A percentile compares a stretch with the other conserved stretches of the same genome.
These are phyloP conservation scores for Mus minutoides DNA, from an alignment of 2,797 vertebrate species.

Conservation along the genomic window DNA sequence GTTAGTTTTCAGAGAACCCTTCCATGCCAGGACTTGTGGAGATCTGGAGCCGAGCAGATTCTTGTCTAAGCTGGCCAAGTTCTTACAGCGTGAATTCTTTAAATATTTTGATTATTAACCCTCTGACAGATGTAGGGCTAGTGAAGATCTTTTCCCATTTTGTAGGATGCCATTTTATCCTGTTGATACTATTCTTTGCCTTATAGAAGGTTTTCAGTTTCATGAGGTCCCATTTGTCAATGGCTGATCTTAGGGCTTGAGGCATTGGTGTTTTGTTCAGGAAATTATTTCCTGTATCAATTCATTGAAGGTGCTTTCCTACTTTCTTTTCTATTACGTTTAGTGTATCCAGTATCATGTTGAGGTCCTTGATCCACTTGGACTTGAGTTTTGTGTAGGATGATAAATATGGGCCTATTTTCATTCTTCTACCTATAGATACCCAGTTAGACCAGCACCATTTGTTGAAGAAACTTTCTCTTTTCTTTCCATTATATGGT, in stretches of 20 bases:
- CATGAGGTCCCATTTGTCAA: not conserved
- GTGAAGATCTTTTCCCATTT: not conserved
- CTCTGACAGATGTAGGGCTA: not conserved
- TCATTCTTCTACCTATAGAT: not conserved
- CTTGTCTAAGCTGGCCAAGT: too few species aligned
- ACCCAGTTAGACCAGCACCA: not conserved
- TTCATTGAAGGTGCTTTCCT: too few species aligned
- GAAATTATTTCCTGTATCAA: too few species aligned
- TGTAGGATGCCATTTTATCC: not conserved
- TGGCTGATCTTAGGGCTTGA: not conserved
- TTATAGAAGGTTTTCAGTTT: not conserved
- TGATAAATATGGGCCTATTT: not conserved
- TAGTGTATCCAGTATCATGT: not conserved
- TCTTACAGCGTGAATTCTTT: not conserved
- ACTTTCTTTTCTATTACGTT: not conserved
- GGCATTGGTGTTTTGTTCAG: not conserved
- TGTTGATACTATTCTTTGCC: not conserved
- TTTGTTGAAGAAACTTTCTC: not conserved
- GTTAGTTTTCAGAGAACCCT: too few species aligned
- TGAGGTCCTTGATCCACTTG: not conserved
- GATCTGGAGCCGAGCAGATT: too few species aligned
- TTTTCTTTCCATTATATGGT: not conserved
- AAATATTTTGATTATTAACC: not conserved
- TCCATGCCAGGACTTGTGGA: too few species aligned
- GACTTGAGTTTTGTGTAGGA: not conserved